Conservation (phyloP, 2,113 vertebrate genomes). For the Aphyosemion australe region DNA sequence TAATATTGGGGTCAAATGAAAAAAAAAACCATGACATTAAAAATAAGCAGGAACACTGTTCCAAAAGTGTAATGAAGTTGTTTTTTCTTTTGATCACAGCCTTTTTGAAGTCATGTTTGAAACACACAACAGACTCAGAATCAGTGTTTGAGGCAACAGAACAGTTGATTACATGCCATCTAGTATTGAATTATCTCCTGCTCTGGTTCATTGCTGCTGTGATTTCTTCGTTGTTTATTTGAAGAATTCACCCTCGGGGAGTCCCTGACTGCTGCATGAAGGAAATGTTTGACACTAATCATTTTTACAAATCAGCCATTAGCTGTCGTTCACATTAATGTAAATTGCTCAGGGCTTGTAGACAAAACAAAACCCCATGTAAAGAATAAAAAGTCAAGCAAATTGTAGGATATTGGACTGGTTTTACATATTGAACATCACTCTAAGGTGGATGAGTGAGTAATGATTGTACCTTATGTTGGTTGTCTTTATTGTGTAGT, state of each 20-base stretch:
- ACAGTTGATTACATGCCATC: not conserved
- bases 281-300: slow-evolving; percentile 72
- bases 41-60: not conserved
- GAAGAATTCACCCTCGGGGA: slow-evolving; percentile 57
- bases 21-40: too few species aligned
- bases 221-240: slow-evolving; percentile 26
- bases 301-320: slow-evolving; percentile 72
- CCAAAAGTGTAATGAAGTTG: not conserved
- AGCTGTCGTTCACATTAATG: slow-evolving; percentile 42
- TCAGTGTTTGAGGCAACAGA: slow-evolving; percentile 4
- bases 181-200: slow-evolving; percentile 1
- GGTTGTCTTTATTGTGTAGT: slow-evolving; percentile 1
- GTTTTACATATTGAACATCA: not conserved
- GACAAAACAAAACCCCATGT: slow-evolving; percentile 41
- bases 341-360: slow-evolving; percentile 46
- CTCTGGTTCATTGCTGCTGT: slow-evolving; percentile 17
- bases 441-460: not conserved
- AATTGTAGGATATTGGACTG: not conserved
- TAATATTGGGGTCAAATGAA: too few species aligned
- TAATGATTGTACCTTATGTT: not conserved
- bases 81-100: not conserved
- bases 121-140: not conserved
- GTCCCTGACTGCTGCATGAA: slow-evolving; percentile 54
- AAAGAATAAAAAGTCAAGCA: not conserved
- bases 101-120: not conserved